Percentiles rank a stretch among this genome's conserved stretches.
These are phyloP conservation scores for Pollenia griseotomentosa DNA, from an alignment of 2,888 invertebrate species.

Conservation along the genomic window DNA sequence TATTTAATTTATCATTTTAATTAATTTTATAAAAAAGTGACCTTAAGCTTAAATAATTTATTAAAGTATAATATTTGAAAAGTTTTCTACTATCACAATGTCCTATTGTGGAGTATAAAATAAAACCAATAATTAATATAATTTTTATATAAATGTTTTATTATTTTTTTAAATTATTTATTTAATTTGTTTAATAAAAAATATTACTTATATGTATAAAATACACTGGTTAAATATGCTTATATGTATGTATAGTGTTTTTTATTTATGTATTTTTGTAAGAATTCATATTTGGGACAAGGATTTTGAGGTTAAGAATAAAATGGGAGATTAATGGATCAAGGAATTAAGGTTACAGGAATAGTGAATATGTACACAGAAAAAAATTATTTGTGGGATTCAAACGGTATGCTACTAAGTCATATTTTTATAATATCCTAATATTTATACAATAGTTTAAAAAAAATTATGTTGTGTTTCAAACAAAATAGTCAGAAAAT, in stretches of 20 bases:
- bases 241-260: not conserved
- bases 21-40: too few species aligned
- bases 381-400: too few species aligned
- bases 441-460: not conserved
- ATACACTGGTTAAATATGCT: conserved; percentile 28
- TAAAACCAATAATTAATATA: not conserved
- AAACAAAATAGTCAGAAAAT: too few species aligned
- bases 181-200: conserved; percentile 47
- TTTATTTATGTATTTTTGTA: not conserved
- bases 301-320: not conserved
- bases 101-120: not conserved
- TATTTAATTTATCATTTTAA: too few species aligned
- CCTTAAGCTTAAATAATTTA: too few species aligned
- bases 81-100: too few species aligned
- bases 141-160: conserved; percentile 22
- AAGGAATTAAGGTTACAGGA: not conserved
- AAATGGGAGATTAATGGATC: not conserved
- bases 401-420: not conserved
- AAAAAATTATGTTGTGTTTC: too few species aligned
- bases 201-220: conserved; percentile 29
- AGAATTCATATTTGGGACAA: not conserved
- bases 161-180: not conserved
- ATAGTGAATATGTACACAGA: too few species aligned
- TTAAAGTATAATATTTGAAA: too few species aligned
- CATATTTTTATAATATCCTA: not conserved